Evolutionary conservation across 2,888 invertebrate species (phyloP).

Genomic region (Melinaea marsaeus): DNA sequence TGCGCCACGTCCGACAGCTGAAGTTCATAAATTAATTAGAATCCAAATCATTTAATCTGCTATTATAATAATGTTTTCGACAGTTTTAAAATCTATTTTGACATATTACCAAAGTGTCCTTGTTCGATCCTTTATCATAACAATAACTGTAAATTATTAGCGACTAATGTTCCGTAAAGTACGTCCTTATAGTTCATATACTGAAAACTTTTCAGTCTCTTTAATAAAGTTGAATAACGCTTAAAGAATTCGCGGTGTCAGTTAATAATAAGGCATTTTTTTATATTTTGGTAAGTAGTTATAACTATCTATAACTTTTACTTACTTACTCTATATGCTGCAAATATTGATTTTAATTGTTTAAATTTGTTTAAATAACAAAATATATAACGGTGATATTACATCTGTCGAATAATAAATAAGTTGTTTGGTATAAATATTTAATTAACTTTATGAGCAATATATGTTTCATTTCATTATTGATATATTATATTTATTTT

Average conservation of each 20-base stretch:
- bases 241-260: neutral
- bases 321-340: too few species aligned
- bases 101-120: constrained; percentile 59
- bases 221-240: neutral
- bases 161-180: constrained; percentile 57
- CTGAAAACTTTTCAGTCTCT: neutral
- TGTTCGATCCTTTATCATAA: constrained; percentile 67
- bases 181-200: constrained; percentile 38
- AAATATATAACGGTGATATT: too few species aligned
- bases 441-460: too few species aligned
- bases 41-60: constrained; percentile 28
- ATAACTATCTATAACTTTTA: too few species aligned
- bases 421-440: too few species aligned
- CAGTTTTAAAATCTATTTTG: constrained; percentile 42
- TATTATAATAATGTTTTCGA: constrained; percentile 20
- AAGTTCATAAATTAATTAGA: constrained; percentile 34
- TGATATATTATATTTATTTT: too few species aligned
- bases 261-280: too few species aligned
- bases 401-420: too few species aligned
- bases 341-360: too few species aligned
- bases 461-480: too few species aligned
- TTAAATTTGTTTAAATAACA: too few species aligned
- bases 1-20: neutral
- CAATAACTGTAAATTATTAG: constrained; percentile 72
- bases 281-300: too few species aligned